Conservation (phyloP, 1,140 invertebrate species). For the Orius laevigatus region DNA sequence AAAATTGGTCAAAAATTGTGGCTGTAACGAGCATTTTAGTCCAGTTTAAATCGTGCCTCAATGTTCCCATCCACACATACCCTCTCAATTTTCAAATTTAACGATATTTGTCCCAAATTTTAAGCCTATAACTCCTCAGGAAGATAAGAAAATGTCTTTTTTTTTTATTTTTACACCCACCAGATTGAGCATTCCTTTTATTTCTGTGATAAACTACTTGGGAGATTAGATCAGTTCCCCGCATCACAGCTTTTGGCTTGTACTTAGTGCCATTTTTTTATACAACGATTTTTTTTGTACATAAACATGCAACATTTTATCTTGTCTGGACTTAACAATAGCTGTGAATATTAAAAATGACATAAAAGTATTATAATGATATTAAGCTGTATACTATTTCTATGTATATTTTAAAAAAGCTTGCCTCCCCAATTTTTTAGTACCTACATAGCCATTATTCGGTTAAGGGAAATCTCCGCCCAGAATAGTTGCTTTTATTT, state of each 20-base stretch:
- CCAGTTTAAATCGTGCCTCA: no score
- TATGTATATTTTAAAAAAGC: neutral
- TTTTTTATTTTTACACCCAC: no score
- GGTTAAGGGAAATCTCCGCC: slow-evolving; percentile 15
- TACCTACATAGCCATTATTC: no score
- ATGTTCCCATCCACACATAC: no score
- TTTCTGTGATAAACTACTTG: neutral
- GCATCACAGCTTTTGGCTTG: neutral
- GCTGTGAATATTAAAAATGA: neutral
- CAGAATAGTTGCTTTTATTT: slow-evolving; percentile 9
- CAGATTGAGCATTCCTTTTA: neutral
- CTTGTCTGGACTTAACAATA: neutral
- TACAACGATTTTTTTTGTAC: neutral
- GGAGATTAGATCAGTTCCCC: neutral
- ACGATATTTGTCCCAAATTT: no score
- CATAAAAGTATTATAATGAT: neutral
- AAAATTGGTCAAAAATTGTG: no score
- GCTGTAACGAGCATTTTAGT: no score
- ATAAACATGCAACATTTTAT: slow-evolving; percentile 1
- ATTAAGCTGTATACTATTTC: slow-evolving; percentile 3
- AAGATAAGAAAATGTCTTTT: no score
- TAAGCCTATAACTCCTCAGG: no score
- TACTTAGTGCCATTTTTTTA: neutral
- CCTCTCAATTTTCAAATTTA: no score
- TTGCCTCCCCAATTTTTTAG: slow-evolving; percentile 7